A percentile compares a stretch with the other conserved stretches of the same genome.
Conservation (phyloP, 2,797 vertebrate species). For the Spinus pinus region DNA sequence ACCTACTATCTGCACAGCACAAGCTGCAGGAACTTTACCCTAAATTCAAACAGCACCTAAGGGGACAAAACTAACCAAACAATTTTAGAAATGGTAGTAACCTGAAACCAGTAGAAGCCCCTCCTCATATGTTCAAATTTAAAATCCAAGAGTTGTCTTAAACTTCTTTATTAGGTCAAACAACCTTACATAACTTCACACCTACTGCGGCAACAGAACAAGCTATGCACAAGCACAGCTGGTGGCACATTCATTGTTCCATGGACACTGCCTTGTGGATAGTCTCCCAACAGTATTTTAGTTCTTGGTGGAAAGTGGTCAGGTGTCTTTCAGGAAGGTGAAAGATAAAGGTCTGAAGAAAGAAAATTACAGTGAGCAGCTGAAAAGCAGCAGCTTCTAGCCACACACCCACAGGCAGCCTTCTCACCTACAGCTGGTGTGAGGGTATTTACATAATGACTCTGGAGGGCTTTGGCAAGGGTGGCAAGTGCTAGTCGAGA, state of each 20-base stretch:
- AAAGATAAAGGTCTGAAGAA: neutral
- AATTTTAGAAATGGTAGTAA: neutral
- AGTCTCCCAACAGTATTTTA: neutral
- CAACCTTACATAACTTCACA: neutral
- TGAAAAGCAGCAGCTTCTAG: neutral
- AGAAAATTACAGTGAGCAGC: neutral
- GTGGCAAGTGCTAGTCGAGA: neutral
- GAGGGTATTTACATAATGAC: neutral
- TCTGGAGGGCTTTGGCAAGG: neutral
- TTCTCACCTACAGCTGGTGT: neutral
- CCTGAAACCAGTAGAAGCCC: neutral
- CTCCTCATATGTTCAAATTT: neutral
- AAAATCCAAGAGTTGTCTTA: neutral
- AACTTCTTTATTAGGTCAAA: neutral
- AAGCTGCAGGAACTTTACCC: neutral
- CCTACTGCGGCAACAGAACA: neutral
- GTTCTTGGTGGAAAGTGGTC: neutral
- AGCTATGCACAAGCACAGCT: neutral
- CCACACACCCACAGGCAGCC: neutral
- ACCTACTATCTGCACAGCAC: neutral
- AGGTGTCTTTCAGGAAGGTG: neutral
- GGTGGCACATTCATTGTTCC: neutral
- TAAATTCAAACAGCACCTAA: neutral
- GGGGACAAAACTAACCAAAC: neutral
- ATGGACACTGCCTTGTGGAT: neutral